These are phyloP conservation scores for Endomychus coccineus DNA, from an alignment of 2,888 invertebrate genomes.

Conservation along the genomic window DNA sequence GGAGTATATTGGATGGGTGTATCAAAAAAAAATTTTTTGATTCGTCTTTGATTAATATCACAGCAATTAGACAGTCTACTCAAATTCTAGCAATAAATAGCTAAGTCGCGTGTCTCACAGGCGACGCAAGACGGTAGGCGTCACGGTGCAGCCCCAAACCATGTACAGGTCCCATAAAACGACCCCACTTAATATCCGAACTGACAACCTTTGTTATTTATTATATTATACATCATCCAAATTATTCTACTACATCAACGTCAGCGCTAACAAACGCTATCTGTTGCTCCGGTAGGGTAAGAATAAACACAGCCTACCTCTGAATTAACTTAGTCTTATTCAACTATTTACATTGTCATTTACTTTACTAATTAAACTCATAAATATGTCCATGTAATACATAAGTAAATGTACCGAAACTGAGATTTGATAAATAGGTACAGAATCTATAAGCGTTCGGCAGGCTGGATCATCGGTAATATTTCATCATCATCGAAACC, in stretches of 20 bases:
- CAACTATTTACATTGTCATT: too few relatives aligned
- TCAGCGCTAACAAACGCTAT: slow-evolving; percentile 28
- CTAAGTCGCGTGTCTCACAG: not conserved
- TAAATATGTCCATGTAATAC: too few relatives aligned
- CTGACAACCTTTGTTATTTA: slow-evolving; percentile 35
- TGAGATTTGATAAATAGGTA: too few relatives aligned
- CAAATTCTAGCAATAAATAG: not conserved
- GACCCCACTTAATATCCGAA: slow-evolving; percentile 32
- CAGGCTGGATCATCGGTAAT: slow-evolving; percentile 29
- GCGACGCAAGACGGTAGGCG: not conserved
- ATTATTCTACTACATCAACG: slow-evolving; percentile 34
- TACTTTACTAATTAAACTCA: too few relatives aligned
- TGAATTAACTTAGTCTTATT: too few relatives aligned
- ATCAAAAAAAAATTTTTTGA: too few relatives aligned
- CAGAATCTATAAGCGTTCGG: too few relatives aligned
- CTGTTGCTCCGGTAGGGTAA: slow-evolving; percentile 4
- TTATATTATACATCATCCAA: slow-evolving; percentile 34
- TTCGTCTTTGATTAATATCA: too few relatives aligned
- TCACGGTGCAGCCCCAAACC: slow-evolving; percentile 6
- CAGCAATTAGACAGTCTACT: slow-evolving; percentile 1
- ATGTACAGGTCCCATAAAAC: slow-evolving; percentile 21
- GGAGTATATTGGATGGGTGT: too few relatives aligned
- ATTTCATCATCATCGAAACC: slow-evolving; percentile 34
- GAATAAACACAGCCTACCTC: too few relatives aligned
- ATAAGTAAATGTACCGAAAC: too few relatives aligned